phyloP scores from a whole-genome alignment of 2,113 vertebrate species.

The Proterorhinus semilunaris region DNA sequence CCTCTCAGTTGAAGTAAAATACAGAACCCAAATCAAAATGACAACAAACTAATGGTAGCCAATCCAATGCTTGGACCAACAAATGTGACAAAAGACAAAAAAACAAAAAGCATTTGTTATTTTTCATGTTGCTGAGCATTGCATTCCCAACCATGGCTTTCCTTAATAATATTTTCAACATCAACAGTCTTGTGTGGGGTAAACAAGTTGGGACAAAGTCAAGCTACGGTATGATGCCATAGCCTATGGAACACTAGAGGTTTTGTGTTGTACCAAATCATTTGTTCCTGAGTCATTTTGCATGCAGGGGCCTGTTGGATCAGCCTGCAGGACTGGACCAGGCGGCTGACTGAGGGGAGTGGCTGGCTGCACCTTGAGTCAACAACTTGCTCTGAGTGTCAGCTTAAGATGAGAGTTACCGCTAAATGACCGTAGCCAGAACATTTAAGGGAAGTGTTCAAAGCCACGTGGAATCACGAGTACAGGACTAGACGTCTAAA shows the following conservation, averaged over 20 bases:
- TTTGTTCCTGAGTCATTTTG: background rate
- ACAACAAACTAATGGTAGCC: too few relatives aligned
- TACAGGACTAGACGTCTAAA: background rate
- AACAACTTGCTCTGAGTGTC: background rate
- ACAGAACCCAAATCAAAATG: too few relatives aligned
- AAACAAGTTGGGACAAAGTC: background rate
- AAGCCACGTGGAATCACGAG: background rate
- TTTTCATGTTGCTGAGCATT: background rate
- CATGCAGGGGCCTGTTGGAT: background rate
- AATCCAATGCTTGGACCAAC: too few relatives aligned
- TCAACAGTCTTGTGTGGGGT: constrained; percentile 2
- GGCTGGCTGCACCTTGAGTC: constrained; percentile 4
- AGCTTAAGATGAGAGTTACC: background rate
- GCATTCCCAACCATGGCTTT: background rate
- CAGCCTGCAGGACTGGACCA: background rate
- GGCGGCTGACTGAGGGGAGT: background rate
- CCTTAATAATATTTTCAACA: constrained; percentile 4
- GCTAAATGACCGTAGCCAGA: background rate
- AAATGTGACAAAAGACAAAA: too few relatives aligned
- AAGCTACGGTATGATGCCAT: background rate
- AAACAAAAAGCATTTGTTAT: too few relatives aligned
- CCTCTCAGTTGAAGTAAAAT: too few relatives aligned
- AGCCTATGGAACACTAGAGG: background rate
- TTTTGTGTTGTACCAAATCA: background rate
- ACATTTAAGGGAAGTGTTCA: background rate